Conservation (phyloP, 2,113 vertebrate genomes). For the Argyrosomus japonicus region DNA sequence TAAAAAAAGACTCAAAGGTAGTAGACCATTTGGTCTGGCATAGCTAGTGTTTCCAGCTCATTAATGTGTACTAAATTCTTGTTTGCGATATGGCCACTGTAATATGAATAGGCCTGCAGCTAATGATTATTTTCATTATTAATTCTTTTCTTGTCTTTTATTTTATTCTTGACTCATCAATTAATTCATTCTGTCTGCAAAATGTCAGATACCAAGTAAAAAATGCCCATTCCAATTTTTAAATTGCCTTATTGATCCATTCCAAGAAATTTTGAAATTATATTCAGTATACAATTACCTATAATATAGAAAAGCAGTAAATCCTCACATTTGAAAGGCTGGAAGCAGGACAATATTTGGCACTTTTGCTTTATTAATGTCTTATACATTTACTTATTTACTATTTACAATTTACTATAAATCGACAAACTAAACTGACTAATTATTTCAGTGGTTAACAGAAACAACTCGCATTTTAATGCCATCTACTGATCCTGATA, state of each 20-base stretch:
- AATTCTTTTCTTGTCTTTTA: background rate
- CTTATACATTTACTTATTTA: background rate
- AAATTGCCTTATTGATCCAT: too few relatives aligned
- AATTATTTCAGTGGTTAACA: background rate
- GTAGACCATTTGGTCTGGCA: slow-evolving; percentile 38
- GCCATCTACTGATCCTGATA: background rate
- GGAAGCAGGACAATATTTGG: background rate
- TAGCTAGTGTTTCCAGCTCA: slow-evolving; percentile 53
- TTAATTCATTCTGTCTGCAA: background rate
- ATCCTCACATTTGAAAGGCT: background rate
- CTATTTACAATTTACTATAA: too few relatives aligned
- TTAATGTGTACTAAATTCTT: background rate
- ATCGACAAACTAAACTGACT: background rate
- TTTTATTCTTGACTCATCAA: background rate
- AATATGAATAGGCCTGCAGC: background rate
- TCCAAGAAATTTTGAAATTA: too few relatives aligned
- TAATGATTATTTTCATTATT: background rate
- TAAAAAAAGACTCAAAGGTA: slow-evolving; percentile 78
- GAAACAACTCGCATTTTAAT: background rate
- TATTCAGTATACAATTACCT: background rate
- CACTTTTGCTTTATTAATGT: background rate
- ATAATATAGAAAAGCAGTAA: too few relatives aligned
- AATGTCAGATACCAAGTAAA: background rate
- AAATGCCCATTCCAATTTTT: background rate
- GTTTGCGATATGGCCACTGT: background rate